Evolutionary conservation across 1,140 invertebrate species (phyloP), one percentile per base, ranked within the genome.

Genomic region (Xylocopa sonorina): DNA sequence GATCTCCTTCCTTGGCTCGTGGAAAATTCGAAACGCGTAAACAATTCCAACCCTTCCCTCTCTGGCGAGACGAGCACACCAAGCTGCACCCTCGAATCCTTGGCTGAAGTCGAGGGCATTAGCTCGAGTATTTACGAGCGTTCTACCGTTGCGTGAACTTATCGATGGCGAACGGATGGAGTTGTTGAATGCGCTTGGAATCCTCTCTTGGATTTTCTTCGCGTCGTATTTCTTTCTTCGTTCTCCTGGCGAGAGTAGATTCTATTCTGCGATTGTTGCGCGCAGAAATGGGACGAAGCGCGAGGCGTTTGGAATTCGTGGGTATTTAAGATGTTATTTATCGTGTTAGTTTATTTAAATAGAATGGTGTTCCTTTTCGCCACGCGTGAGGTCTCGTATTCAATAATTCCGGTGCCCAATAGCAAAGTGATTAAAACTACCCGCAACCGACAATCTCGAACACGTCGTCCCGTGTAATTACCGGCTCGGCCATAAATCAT

Each of bases 11-110:
- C 4, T n/a, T n/a, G n/a, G n/a, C 18, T 21, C 9, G 58, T 46
- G 12, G 38, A 41, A 43, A 57, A 76, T 68, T 76, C 74, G 74
- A n/a, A 76, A 76, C 51, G 74, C 74, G 63, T 76, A 68, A 76
- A 76, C 63, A 76, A 76, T 76, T 58, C 57, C 29, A 34, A 38
- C n/a, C 57, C 24, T 24, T 38, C 9, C 38, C 12, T 43, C 3
- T n/a, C 51, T 27, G 2, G 7, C 4, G 38, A 18, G 24, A 18
- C 50, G 10, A 34, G 53, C 50, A 38, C 21, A 5, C 7, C 63
- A 18, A n/a, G n/a, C n/a, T n/a, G 0, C 38, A 1, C 7, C 9
- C 6, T 21, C 34, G 0, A 3, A 24, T n/a, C 0, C 10, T 7
- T 18, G 18, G 24, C 14, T 14, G 6, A n/a, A 46, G 0, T 46